Evolutionary conservation across 1,140 invertebrate genomes (phyloP).

Genomic region (Drosophila eugracilis): DNA sequence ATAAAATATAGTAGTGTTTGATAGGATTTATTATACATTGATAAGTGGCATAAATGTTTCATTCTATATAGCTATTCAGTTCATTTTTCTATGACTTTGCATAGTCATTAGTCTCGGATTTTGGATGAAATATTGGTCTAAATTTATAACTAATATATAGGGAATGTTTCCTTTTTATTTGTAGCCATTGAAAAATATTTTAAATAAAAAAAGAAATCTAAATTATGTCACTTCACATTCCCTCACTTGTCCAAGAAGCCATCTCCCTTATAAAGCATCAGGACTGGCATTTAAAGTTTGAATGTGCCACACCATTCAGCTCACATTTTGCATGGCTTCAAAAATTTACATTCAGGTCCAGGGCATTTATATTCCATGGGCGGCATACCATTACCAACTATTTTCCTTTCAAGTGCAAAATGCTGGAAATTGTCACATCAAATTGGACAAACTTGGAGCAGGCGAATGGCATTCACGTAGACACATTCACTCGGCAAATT

Average conservation of each 20-base stretch:
- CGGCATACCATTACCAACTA: conserved; percentile 23
- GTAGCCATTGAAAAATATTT: too few relatives aligned
- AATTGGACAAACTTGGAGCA: conserved; percentile 56
- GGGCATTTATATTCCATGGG: conserved; percentile 36
- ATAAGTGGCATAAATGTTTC: too few relatives aligned
- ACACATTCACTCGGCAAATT: conserved; percentile 63
- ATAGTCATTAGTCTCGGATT: too few relatives aligned
- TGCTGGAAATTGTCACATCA: conserved; percentile 64
- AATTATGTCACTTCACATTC: too few relatives aligned
- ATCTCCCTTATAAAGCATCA: neutral
- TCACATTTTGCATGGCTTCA: conserved; percentile 20
- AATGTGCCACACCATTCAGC: conserved; percentile 13
- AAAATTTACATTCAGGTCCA: conserved; percentile 19
- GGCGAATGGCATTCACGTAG: conserved; percentile 42
- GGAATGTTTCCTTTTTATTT: neutral
- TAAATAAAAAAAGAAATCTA: too few relatives aligned
- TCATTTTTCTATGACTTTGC: too few relatives aligned
- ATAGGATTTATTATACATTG: too few relatives aligned
- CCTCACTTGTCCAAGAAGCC: neutral
- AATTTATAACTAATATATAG: too few relatives aligned
- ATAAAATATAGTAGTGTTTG: too few relatives aligned
- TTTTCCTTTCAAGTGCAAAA: conserved; percentile 49
- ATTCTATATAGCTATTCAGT: too few relatives aligned
- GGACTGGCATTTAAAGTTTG: neutral
- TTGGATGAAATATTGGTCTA: too few relatives aligned